Conservation (phyloP, 1,140 invertebrate genomes). For the Laodelphax striatellus region DNA sequence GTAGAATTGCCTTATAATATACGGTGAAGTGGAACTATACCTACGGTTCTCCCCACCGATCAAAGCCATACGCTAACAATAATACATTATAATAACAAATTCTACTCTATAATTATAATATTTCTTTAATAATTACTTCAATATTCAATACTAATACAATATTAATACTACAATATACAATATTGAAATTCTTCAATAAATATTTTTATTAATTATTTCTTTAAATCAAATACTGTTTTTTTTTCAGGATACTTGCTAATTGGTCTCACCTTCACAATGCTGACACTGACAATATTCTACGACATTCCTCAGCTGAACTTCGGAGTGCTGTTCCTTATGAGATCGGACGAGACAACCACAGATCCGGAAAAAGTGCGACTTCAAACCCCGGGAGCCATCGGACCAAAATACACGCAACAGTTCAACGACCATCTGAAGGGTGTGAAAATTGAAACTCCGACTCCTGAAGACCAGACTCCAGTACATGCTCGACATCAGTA, state of each 20-base stretch:
- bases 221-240: slow-evolving; percentile 9
- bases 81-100: no score
- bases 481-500: slow-evolving; percentile 38
- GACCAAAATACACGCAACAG: slow-evolving; percentile 32
- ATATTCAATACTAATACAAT: no score
- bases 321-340: slow-evolving; percentile 58
- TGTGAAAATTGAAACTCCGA: slow-evolving; percentile 46
- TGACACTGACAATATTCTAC: slow-evolving; percentile 69
- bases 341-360: slow-evolving; percentile 41
- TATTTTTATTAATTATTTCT: no score
- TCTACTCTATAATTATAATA: no score
- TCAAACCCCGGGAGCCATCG: slow-evolving; percentile 31
- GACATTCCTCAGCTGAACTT: slow-evolving; percentile 79
- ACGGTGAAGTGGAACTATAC: no score
- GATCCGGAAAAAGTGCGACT: slow-evolving; percentile 51
- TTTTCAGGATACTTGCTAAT: slow-evolving; percentile 60
- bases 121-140: no score
- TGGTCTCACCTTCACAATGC: slow-evolving; percentile 73
- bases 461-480: slow-evolving; percentile 48
- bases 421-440: slow-evolving; percentile 32
- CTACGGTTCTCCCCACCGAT: no score
- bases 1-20: no score
- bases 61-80: no score
- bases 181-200: no score
- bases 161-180: no score